phyloP scores from a whole-genome alignment of 2,888 invertebrate genomes.

The Rhaphigaster nebulosa region DNA sequence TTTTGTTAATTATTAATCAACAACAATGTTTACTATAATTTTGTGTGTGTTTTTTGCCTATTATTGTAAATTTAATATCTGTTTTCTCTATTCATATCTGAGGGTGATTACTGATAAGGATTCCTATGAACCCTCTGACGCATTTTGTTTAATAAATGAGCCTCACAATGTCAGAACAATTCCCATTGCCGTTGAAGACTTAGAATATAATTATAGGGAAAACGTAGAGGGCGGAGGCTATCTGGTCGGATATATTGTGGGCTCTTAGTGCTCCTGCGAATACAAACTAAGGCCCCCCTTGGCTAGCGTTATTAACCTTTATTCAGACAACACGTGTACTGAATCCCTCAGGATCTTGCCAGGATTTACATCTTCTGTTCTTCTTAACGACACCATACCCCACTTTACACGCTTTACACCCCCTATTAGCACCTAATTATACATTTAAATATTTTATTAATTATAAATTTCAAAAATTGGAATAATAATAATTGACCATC shows the following conservation, averaged over 20 bases:
- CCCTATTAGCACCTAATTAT: background rate
- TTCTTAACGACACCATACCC: background rate
- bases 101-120: background rate
- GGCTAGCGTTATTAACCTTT: constrained; percentile 21
- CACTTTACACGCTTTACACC: background rate
- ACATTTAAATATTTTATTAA: background rate
- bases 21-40: too few relatives aligned
- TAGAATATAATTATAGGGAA: constrained; percentile 3
- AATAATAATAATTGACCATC: too few relatives aligned
- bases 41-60: too few relatives aligned
- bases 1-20: too few relatives aligned
- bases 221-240: background rate
- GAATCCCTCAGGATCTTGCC: background rate
- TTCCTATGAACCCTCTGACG: background rate
- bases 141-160: background rate
- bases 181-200: background rate
- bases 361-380: constrained; percentile 1
- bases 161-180: background rate
- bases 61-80: too few relatives aligned
- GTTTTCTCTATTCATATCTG: background rate
- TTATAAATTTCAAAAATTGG: too few relatives aligned
- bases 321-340: constrained; percentile 21
- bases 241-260: constrained; percentile 1
- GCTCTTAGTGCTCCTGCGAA: background rate
- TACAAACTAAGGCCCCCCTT: background rate